A percentile compares a stretch with the other conserved stretches of the same genome.
Conservation (phyloP, 1,140 invertebrate genomes). For the Bombus terrestris region DNA sequence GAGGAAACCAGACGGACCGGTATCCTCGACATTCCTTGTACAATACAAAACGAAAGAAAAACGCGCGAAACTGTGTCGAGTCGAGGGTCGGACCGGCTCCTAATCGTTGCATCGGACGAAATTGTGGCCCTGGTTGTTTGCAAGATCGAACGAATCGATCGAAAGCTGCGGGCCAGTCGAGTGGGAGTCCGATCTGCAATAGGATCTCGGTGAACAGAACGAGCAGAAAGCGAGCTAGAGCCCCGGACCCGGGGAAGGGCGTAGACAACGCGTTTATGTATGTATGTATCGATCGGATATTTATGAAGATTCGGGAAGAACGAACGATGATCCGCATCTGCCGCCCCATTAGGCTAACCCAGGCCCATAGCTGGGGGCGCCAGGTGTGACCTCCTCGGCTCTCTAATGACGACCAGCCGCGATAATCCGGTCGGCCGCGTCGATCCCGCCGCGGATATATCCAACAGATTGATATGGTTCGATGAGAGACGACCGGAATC, state of each 20-base stretch:
- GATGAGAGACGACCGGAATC: conserved; percentile 22
- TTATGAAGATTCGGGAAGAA: conserved; percentile 79
- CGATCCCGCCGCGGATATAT: conserved; percentile 53
- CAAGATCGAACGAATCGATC: conserved; percentile 51
- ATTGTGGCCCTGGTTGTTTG: conserved; percentile 49
- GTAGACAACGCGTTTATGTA: conserved; percentile 35
- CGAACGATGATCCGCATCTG: conserved; percentile 78
- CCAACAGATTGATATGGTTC: conserved; percentile 60
- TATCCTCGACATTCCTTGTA: neutral
- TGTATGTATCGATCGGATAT: conserved; percentile 70
- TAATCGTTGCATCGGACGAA: conserved; percentile 48
- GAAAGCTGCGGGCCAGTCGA: conserved; percentile 20
- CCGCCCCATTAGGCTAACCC: conserved; percentile 69
- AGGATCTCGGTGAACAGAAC: conserved; percentile 48
- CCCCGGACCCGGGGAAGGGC: conserved; percentile 14
- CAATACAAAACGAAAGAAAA: neutral
- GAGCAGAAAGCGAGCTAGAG: conserved; percentile 8
- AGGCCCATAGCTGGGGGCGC: conserved; percentile 73
- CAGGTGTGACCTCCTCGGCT: conserved; percentile 79
- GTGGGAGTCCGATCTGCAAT: conserved; percentile 41
- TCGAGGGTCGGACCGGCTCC: neutral
- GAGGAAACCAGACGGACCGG: neutral
- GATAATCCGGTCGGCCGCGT: conserved; percentile 59
- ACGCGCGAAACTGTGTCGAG: neutral
- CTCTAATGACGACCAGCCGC: conserved; percentile 75